Conservation (phyloP, 2,113 vertebrate species). For the Panthera tigris region DNA sequence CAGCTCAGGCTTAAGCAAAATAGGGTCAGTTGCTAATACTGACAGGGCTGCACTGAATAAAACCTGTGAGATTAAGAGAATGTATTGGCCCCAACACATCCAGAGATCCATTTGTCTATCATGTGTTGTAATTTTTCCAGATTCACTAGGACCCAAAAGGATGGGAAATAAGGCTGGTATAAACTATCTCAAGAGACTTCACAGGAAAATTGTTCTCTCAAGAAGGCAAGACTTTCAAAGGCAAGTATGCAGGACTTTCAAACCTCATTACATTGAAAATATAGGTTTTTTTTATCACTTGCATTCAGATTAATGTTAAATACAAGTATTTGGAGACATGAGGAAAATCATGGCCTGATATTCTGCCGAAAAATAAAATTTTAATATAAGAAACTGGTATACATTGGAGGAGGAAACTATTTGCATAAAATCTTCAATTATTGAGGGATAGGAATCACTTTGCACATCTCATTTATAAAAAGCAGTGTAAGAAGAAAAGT, state of each 20-base stretch:
- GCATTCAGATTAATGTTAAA: not conserved
- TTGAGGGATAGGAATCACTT: not conserved
- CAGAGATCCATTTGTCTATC: not conserved
- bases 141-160: not conserved
- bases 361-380: not conserved
- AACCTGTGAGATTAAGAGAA: not conserved
- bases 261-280: slow-evolving; percentile 1
- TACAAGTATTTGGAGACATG: not conserved
- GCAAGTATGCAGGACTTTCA: not conserved
- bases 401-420: not conserved
- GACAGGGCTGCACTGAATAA: not conserved
- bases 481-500: not conserved
- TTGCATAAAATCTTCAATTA: slow-evolving; percentile 13
- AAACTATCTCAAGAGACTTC: slow-evolving; percentile 33
- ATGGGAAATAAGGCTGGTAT: not conserved
- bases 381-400: not conserved
- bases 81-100: not conserved
- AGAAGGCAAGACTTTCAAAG: not conserved
- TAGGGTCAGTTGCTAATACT: not conserved
- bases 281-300: not conserved
- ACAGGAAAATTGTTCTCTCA: not conserved
- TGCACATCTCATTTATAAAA: not conserved
- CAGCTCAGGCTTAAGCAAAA: not conserved
- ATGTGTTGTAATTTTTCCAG: not conserved
- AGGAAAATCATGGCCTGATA: not conserved